phyloP scores from a whole-genome alignment of 2,888 invertebrate species.

The Arrhopalites spinosus region DNA sequence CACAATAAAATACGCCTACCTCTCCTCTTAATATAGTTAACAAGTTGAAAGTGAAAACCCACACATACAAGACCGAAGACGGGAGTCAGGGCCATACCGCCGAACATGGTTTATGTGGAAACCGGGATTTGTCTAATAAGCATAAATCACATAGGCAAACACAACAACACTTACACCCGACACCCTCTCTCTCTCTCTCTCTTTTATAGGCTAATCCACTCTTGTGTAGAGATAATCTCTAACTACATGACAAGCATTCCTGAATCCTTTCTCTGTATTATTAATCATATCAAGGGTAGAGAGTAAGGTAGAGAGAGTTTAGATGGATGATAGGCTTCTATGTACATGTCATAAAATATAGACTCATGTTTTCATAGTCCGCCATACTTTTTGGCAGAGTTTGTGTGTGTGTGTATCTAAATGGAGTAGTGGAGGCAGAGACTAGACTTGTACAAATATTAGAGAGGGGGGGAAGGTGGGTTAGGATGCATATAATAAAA shows the following conservation, averaged over 20 bases:
- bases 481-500: background rate
- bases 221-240: slow-evolving; percentile 7
- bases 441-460: too few species aligned
- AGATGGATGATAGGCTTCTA: too few species aligned
- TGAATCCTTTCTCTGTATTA: slow-evolving; percentile 21
- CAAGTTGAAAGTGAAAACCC: background rate
- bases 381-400: too few species aligned
- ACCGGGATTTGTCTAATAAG: slow-evolving; percentile 10
- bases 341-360: too few species aligned
- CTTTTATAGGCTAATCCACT: slow-evolving; percentile 21
- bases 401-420: too few species aligned
- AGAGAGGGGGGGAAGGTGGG: too few species aligned
- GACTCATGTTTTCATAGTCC: too few species aligned
- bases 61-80: background rate
- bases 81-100: too few species aligned
- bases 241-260: slow-evolving; percentile 25
- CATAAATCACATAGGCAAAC: slow-evolving; percentile 30
- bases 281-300: slow-evolving; percentile 30
- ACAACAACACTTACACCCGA: slow-evolving; percentile 10
- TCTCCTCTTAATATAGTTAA: background rate
- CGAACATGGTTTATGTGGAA: slow-evolving; percentile 6
- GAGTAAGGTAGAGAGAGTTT: too few species aligned
- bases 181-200: too few species aligned
- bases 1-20: background rate
- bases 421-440: too few species aligned